phyloP scores from a whole-genome alignment of 2,113 vertebrate species.

The Salvelinus namaycush region DNA sequence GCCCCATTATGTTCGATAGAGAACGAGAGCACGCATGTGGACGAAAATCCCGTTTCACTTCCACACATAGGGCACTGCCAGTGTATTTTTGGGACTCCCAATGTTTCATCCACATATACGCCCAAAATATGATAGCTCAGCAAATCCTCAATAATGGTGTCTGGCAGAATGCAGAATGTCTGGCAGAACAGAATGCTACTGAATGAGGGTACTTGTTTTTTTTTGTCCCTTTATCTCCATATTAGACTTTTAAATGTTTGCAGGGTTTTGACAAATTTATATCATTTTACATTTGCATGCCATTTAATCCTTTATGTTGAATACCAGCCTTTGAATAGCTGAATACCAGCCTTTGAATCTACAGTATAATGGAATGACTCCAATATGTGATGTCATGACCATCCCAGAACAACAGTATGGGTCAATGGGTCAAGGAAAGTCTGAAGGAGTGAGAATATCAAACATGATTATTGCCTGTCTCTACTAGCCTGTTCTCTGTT shows the following conservation, averaged over 20 bases:
- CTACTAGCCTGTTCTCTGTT: not conserved
- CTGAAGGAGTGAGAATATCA: slow-evolving; percentile 5
- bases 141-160: not conserved
- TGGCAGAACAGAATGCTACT: slow-evolving; percentile 3
- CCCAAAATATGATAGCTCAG: slow-evolving; percentile 20
- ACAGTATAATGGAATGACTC: not conserved
- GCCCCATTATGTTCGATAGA: slow-evolving; percentile 44
- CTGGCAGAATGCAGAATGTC: not conserved
- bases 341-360: too few species aligned
- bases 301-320: not conserved
- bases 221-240: not conserved
- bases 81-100: slow-evolving; percentile 40
- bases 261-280: not conserved
- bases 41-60: slow-evolving; percentile 54
- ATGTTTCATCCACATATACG: not conserved
- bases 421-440: slow-evolving; percentile 18
- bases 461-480: not conserved
- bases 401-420: not conserved
- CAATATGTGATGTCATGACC: not conserved
- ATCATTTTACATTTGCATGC: not conserved
- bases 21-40: slow-evolving; percentile 23
- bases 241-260: not conserved
- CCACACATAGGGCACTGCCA: slow-evolving; percentile 14
- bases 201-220: not conserved
- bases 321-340: too few species aligned